These are phyloP conservation scores for Campoplex nolae DNA, from an alignment of 2,888 invertebrate genomes.

Conservation along the genomic window DNA sequence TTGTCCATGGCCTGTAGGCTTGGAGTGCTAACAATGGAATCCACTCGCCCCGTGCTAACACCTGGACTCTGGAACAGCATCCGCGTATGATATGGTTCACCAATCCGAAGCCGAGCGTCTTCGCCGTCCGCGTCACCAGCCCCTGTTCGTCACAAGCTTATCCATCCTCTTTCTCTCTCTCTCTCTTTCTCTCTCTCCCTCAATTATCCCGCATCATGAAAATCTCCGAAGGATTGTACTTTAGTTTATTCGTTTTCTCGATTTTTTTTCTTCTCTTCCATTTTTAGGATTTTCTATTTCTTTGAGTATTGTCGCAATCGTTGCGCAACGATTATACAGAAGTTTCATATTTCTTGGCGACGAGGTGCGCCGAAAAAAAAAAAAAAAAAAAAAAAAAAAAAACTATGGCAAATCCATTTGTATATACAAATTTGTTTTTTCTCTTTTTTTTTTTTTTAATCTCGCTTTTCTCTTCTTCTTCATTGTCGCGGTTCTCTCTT, in stretches of 20 bases:
- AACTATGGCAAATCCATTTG: constrained; percentile 9
- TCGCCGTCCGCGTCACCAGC: constrained; percentile 84
- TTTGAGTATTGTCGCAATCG: neutral
- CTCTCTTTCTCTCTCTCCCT: constrained; percentile 70
- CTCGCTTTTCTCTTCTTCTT: constrained; percentile 22
- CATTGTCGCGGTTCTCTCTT: constrained; percentile 58
- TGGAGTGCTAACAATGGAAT: constrained; percentile 90
- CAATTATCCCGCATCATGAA: neutral
- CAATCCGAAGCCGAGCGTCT: constrained; percentile 80
- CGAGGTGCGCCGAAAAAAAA: constrained; percentile 4
- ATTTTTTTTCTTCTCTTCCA: neutral
- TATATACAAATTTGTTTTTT: constrained; percentile 14
- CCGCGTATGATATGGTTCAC: constrained; percentile 81
- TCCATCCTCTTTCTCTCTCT: constrained; percentile 70
- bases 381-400: neutral
- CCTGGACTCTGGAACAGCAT: constrained; percentile 84
- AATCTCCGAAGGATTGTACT: constrained; percentile 70
- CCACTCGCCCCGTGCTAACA: constrained; percentile 85
- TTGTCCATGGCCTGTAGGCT: constrained; percentile 88
- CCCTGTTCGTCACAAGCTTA: constrained; percentile 69
- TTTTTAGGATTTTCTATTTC: neutral
- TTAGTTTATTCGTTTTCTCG: constrained; percentile 58
- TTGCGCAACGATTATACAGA: constrained; percentile 38
- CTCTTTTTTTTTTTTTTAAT: constrained; percentile 20
- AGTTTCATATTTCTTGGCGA: constrained; percentile 35